phyloP scores from a whole-genome alignment of 1,140 invertebrate genomes.

The Leucophenga varia region DNA sequence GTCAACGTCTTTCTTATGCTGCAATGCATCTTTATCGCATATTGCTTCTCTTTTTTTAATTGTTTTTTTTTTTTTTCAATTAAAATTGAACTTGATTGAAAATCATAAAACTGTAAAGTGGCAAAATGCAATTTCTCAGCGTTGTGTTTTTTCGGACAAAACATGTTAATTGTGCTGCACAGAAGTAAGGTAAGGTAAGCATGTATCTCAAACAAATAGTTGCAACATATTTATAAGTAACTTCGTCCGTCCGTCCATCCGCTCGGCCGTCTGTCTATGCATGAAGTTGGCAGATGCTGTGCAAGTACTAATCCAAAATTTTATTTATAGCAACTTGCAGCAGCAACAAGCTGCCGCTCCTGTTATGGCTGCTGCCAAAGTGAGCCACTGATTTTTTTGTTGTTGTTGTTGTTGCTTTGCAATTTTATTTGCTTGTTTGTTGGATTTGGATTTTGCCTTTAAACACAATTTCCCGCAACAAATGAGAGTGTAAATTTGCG shows the following conservation, averaged over 20 bases:
- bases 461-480: conserved; percentile 48
- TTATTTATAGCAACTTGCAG: conserved; percentile 47
- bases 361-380: conserved; percentile 17
- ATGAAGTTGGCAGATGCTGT: no score
- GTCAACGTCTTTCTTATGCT: no score
- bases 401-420: background rate
- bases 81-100: conserved; percentile 54
- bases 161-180: conserved; percentile 50
- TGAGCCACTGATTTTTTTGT: conserved; percentile 1
- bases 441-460: background rate
- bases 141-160: conserved; percentile 23
- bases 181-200: no score
- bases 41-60: no score
- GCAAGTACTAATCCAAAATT: conserved; percentile 38
- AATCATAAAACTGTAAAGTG: conserved; percentile 53
- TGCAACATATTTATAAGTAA: no score
- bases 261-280: no score
- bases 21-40: no score
- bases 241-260: no score
- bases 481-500: conserved; percentile 57
- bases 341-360: conserved; percentile 26
- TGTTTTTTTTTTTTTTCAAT: conserved; percentile 49
- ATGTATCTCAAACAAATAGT: no score
- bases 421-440: conserved; percentile 22
- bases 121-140: conserved; percentile 53